Evolutionary conservation across 2,797 vertebrate species (phyloP).

Genomic region (Harpagifer antarcticus): DNA sequence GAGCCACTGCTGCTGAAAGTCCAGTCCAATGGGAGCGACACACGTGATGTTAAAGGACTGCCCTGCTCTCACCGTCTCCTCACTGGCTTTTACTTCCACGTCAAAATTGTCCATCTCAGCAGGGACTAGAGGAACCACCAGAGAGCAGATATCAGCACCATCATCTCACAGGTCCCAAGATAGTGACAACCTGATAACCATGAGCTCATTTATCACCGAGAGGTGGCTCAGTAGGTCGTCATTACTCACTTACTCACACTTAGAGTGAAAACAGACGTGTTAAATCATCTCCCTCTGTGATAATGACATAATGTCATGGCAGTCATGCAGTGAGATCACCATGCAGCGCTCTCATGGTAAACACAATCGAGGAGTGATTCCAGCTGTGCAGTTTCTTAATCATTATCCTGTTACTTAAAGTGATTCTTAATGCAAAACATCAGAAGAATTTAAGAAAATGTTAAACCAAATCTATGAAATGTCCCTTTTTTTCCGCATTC

Average conservation of each 20-base stretch:
- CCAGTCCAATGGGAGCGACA: conserved; percentile 84
- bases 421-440: no score
- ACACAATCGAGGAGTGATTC: conserved; percentile 40
- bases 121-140: conserved; percentile 44
- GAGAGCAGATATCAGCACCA: conserved; percentile 46
- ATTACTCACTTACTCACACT: conserved; percentile 39
- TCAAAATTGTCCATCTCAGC: conserved; percentile 82
- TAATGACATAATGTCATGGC: conserved; percentile 63
- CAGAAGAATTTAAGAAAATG: background rate
- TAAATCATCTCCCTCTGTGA: conserved; percentile 59
- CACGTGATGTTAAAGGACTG: conserved; percentile 91
- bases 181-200: conserved; percentile 32
- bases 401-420: conserved; percentile 5
- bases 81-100: conserved; percentile 88
- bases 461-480: background rate
- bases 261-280: conserved; percentile 53
- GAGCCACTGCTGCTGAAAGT: conserved; percentile 91
- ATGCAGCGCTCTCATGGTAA: conserved; percentile 34
- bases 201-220: conserved; percentile 52
- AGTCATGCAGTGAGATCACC: conserved; percentile 66
- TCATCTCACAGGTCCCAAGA: conserved; percentile 33
- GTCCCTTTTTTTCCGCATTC: background rate
- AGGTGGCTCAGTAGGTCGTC: conserved; percentile 26
- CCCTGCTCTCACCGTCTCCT: conserved; percentile 89
- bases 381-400: conserved; percentile 38